phyloP scores from a whole-genome alignment of 2,113 vertebrate species.

The Bubo bubo region DNA sequence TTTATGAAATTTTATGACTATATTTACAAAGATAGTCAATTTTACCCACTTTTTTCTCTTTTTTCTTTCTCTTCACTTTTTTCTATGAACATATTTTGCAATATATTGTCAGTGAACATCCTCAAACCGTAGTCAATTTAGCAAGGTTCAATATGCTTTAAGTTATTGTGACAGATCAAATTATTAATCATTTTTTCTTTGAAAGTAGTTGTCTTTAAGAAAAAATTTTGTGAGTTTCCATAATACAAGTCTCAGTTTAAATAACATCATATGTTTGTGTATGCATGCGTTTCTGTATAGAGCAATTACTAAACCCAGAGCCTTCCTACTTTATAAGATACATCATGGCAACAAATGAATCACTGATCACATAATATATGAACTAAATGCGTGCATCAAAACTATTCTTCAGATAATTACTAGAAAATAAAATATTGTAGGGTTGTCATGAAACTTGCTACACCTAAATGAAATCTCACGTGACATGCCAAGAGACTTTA shows the following conservation, averaged over 20 bases:
- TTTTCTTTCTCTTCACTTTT: too few relatives aligned
- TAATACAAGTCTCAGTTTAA: neutral
- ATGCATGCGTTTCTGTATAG: neutral
- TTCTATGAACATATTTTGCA: neutral
- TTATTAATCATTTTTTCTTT: neutral
- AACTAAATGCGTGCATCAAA: neutral
- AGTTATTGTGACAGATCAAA: neutral
- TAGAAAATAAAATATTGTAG: constrained; percentile 46
- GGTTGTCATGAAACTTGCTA: constrained; percentile 40
- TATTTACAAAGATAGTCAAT: neutral
- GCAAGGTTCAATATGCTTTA: neutral
- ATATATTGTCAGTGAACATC: neutral
- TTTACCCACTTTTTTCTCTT: neutral
- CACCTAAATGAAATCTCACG: constrained; percentile 71
- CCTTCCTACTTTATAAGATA: neutral
- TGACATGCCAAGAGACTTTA: constrained; percentile 56
- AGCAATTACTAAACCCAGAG: neutral
- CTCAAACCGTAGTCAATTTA: neutral
- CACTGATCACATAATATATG: neutral
- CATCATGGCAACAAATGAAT: neutral
- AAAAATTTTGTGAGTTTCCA: neutral
- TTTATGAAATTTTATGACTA: neutral
- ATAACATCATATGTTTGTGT: neutral
- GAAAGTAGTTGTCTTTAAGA: neutral
- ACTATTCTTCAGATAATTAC: constrained; percentile 27